Evolutionary conservation across 2,797 vertebrate species (phyloP).

Genomic region (Cryptoblepharus egeriae): DNA sequence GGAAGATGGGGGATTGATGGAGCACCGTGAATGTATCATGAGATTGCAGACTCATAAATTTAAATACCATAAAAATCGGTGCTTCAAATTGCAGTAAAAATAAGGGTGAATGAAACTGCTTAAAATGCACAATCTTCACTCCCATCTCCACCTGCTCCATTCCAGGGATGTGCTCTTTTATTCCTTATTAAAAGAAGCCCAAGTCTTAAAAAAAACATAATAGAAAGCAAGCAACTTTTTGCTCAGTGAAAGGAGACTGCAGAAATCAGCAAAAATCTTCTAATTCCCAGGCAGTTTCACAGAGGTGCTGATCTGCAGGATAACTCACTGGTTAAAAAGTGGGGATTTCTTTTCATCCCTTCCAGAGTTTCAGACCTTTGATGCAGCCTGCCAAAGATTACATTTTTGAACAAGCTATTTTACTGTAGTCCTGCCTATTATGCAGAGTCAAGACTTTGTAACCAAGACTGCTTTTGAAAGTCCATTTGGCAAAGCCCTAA

Average conservation of each 20-base stretch:
- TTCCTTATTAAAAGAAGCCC: conserved; percentile 64
- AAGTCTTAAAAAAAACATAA: conserved; percentile 57
- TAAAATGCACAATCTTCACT: conserved; percentile 24
- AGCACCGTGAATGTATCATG: conserved; percentile 52
- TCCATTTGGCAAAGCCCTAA: conserved; percentile 77
- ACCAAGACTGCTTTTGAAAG: conserved; percentile 74
- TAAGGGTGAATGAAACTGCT: conserved; percentile 49
- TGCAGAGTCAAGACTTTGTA: conserved; percentile 68
- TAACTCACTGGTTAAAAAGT: conserved; percentile 65
- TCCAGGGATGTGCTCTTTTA: conserved; percentile 42
- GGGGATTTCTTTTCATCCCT: conserved; percentile 68
- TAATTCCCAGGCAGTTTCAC: conserved; percentile 66
- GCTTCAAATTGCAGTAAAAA: conserved; percentile 50
- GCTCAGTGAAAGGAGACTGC: conserved; percentile 49
- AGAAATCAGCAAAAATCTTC: conserved; percentile 55
- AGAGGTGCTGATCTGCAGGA: conserved; percentile 37
- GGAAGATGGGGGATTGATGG: conserved; percentile 29
- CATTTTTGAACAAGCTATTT: conserved; percentile 70
- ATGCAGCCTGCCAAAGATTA: conserved; percentile 66
- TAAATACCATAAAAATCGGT: conserved; percentile 52
- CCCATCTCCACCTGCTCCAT: neutral
- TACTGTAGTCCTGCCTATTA: conserved; percentile 65
- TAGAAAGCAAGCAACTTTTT: conserved; percentile 37
- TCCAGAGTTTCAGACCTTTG: conserved; percentile 66
- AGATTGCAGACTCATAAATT: conserved; percentile 60